These are phyloP conservation scores for Otis tarda DNA, from an alignment of 2,113 vertebrate genomes.

Conservation along the genomic window DNA sequence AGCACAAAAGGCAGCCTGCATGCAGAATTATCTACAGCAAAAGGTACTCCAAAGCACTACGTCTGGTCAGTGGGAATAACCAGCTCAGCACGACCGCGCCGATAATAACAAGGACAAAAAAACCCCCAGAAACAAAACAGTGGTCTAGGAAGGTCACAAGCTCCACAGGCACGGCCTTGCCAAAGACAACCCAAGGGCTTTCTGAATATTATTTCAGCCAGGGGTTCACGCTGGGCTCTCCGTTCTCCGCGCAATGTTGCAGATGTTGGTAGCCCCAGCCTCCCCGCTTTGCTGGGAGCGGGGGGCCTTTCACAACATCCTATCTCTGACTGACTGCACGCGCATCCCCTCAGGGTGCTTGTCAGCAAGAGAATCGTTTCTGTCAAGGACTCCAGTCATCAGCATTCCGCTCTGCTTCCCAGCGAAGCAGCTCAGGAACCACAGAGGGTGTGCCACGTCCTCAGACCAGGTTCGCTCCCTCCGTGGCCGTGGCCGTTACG, in stretches of 20 bases:
- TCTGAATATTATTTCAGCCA: background rate
- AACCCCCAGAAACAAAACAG: background rate
- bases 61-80: background rate
- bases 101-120: background rate
- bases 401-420: background rate
- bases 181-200: background rate
- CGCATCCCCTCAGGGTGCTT: background rate
- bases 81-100: background rate
- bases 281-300: background rate
- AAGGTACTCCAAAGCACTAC: background rate
- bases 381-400: background rate
- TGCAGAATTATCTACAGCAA: background rate
- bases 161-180: background rate
- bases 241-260: background rate
- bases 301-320: background rate
- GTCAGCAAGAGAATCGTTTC: background rate
- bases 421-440: background rate
- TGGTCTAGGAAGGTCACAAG: background rate
- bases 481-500: accelerated
- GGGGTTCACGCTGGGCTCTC: background rate
- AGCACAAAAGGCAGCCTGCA: background rate
- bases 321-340: background rate
- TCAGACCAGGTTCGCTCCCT: background rate
- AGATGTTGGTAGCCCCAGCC: background rate
- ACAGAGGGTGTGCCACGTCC: background rate